Conservation (phyloP, 2,888 invertebrate genomes). For the Amphipyra tragopoginis region DNA sequence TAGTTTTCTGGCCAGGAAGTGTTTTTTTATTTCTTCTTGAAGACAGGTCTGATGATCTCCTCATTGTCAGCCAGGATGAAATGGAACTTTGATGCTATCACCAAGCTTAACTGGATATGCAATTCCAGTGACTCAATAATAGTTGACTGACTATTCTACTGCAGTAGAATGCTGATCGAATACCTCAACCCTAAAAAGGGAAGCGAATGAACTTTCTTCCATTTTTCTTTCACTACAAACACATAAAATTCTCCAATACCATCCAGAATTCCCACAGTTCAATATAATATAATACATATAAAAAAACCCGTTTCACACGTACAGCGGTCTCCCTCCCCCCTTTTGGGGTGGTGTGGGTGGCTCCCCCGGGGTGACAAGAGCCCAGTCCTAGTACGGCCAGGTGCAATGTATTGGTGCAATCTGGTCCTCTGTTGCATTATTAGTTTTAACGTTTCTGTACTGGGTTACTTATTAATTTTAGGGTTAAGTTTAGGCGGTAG, state of each 20-base stretch:
- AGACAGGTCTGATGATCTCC: too few relatives aligned
- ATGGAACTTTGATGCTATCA: too few relatives aligned
- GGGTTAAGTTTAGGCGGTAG: conserved; percentile 33
- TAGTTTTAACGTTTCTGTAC: conserved; percentile 66
- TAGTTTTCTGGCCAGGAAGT: too few relatives aligned
- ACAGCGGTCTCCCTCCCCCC: conserved; percentile 62
- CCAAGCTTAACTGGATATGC: too few relatives aligned
- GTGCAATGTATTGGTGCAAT: conserved; percentile 83
- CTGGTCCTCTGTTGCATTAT: conserved; percentile 76
- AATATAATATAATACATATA: conserved; percentile 74
- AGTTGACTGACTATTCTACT: too few relatives aligned
- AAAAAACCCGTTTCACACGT: conserved; percentile 79
- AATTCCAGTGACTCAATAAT: too few relatives aligned
- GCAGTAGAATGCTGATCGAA: too few relatives aligned
- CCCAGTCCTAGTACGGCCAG: conserved; percentile 69
- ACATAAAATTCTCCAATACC: conserved; percentile 51
- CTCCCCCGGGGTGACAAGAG: conserved; percentile 69
- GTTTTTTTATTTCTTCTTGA: too few relatives aligned
- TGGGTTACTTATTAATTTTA: conserved; percentile 62
- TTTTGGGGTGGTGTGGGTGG: conserved; percentile 44
- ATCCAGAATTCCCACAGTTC: conserved; percentile 47
- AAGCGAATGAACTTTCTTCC: too few relatives aligned
- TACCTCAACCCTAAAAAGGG: too few relatives aligned
- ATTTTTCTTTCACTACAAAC: conserved; percentile 11
- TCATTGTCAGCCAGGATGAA: too few relatives aligned